phyloP scores from a whole-genome alignment of 2,797 vertebrate genomes.

The Microctenopoma stevenorrisi region DNA sequence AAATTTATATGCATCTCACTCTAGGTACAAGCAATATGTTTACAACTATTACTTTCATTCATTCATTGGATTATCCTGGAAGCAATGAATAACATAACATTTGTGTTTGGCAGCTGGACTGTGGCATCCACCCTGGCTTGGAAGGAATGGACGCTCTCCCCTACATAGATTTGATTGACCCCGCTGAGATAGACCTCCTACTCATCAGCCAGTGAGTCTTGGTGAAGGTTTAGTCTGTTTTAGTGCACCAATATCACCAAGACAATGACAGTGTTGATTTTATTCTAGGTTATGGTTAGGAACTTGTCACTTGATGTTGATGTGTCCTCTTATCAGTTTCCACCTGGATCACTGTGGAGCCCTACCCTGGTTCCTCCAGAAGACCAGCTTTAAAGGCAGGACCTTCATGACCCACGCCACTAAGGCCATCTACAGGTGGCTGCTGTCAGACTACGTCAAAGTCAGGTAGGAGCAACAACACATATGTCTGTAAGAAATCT shows the following conservation, averaged over 20 bases:
- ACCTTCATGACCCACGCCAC: constrained; percentile 98
- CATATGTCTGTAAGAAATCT: no score
- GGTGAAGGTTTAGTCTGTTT: neutral
- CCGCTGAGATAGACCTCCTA: constrained; percentile 95
- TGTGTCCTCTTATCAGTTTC: constrained; percentile 82
- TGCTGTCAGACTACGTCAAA: constrained; percentile 97
- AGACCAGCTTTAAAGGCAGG: constrained; percentile 97
- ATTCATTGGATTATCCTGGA: no score
- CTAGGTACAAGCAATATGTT: neutral
- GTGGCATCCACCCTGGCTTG: constrained; percentile 94
- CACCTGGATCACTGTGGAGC: constrained; percentile 98
- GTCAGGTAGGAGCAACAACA: constrained; percentile 86
- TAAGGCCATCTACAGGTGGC: constrained; percentile 97
- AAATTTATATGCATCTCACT: no score
- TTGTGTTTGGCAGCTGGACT: constrained; percentile 87
- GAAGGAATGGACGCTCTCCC: constrained; percentile 98
- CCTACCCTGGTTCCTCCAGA: constrained; percentile 96
- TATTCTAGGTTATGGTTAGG: neutral
- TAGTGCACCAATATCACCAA: neutral
- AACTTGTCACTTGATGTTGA: neutral
- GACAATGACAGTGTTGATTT: no score
- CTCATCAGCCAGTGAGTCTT: constrained; percentile 95
- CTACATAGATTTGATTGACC: constrained; percentile 95
- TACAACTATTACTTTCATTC: neutral
- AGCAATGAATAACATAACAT: no score